phyloP scores from a whole-genome alignment of 2,888 invertebrate genomes.

The Caenorhabditis panamensis region DNA sequence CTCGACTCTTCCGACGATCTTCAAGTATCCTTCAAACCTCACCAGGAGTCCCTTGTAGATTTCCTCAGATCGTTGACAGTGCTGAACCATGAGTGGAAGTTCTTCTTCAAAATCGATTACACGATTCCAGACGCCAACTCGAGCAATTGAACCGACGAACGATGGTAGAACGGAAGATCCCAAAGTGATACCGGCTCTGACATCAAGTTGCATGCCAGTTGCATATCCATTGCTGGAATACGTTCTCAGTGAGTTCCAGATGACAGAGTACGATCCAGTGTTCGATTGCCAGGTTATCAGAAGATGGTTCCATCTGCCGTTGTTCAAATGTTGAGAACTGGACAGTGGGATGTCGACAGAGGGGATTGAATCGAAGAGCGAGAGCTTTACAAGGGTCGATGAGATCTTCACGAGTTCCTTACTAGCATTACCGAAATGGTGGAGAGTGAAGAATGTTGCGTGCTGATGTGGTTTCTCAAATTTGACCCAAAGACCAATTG shows the following conservation, averaged over 20 bases:
- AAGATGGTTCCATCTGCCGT: conserved; percentile 94
- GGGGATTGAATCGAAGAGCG: conserved; percentile 54
- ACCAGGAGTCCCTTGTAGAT: conserved; percentile 90
- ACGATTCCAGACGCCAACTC: conserved; percentile 94
- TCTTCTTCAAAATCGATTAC: conserved; percentile 89
- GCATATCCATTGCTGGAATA: conserved; percentile 93
- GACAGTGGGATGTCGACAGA: conserved; percentile 68
- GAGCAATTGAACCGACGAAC: conserved; percentile 88
- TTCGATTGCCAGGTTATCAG: conserved; percentile 95
- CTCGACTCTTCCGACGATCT: conserved; percentile 82
- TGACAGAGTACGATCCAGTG: conserved; percentile 90
- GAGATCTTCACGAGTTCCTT: conserved; percentile 35
- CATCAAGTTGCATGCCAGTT: conserved; percentile 88
- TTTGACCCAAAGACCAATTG: conserved; percentile 96
- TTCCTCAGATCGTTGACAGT: conserved; percentile 83
- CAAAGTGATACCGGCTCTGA: conserved; percentile 48
- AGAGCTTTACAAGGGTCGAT: conserved; percentile 37
- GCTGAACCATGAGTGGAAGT: conserved; percentile 77
- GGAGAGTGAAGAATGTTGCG: conserved; percentile 92
- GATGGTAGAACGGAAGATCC: conserved; percentile 40
- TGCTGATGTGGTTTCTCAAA: conserved; percentile 88
- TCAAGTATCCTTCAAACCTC: conserved; percentile 95
- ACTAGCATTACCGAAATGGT: conserved; percentile 18
- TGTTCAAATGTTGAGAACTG: conserved; percentile 86
- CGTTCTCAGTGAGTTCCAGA: conserved; percentile 95